Conservation (phyloP, 2,888 invertebrate genomes). For the Trilocha varians region DNA sequence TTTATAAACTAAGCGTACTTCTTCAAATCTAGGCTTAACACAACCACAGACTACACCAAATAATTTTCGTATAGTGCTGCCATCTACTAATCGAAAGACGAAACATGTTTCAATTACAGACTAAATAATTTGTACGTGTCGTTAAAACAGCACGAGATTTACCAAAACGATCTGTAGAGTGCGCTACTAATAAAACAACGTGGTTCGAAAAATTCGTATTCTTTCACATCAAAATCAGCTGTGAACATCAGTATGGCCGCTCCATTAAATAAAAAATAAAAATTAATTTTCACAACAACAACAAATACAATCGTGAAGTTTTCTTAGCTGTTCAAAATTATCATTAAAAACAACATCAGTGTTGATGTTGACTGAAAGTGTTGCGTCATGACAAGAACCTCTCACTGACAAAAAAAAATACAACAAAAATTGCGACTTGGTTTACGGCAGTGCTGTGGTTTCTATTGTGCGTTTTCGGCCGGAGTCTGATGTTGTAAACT, state of each 20-base stretch:
- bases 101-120: neutral
- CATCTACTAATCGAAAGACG: neutral
- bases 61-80: neutral
- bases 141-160: slow-evolving; percentile 6
- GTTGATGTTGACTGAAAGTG: slow-evolving; percentile 68
- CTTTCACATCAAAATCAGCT: slow-evolving; percentile 73
- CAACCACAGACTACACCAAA: neutral
- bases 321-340: slow-evolving; percentile 51
- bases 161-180: slow-evolving; percentile 27
- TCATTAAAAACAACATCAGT: slow-evolving; percentile 45
- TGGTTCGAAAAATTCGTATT: slow-evolving; percentile 56
- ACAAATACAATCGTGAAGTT: slow-evolving; percentile 59
- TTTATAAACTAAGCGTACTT: no score
- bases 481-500: slow-evolving; percentile 54
- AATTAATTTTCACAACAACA: slow-evolving; percentile 49
- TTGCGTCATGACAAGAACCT: slow-evolving; percentile 72
- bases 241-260: slow-evolving; percentile 73
- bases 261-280: slow-evolving; percentile 58
- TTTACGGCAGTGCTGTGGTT: slow-evolving; percentile 38
- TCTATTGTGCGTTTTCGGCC: slow-evolving; percentile 41
- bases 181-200: slow-evolving; percentile 57
- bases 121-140: neutral
- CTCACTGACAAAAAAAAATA: slow-evolving; percentile 71
- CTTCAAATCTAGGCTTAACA: no score
- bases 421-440: slow-evolving; percentile 61